Conservation (phyloP, 2,888 invertebrate species). For the Xylota segnis region DNA sequence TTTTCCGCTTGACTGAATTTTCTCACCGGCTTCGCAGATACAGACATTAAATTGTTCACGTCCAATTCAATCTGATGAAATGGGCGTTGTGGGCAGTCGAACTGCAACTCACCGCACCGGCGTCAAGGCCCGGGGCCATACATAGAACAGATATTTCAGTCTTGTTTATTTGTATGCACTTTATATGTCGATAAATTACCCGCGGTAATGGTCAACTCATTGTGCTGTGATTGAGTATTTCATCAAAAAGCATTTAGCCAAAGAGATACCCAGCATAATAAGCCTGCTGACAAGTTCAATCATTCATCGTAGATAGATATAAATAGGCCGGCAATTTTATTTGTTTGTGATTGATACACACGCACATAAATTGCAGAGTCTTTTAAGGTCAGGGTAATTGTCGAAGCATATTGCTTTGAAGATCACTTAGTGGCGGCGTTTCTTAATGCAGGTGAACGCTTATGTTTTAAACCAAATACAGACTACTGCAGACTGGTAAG, state of each 20-base stretch:
- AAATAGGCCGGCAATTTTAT: conserved; percentile 18
- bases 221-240: conserved; percentile 64
- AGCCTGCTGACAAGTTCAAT: conserved; percentile 64
- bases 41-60: conserved; percentile 39
- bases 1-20: conserved; percentile 52
- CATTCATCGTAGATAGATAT: conserved; percentile 30
- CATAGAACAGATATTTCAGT: conserved; percentile 42
- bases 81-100: conserved; percentile 59
- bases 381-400: conserved; percentile 49
- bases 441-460: not conserved
- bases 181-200: conserved; percentile 65
- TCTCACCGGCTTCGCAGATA: conserved; percentile 35
- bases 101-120: conserved; percentile 18
- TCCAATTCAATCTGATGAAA: conserved; percentile 54
- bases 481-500: too few species aligned
- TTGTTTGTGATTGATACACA: conserved; percentile 15
- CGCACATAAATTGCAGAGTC: not conserved
- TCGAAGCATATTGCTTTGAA: not conserved
- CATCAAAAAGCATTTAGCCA: conserved; percentile 56
- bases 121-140: conserved; percentile 11
- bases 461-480: too few species aligned
- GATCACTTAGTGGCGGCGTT: not conserved
- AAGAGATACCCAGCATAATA: conserved; percentile 37
- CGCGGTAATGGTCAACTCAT: conserved; percentile 30
- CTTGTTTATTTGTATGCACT: conserved; percentile 32